Evolutionary conservation across 2,888 invertebrate genomes (phyloP), one percentile per base, ranked within the genome.

Genomic region (Epiblema foenella): DNA sequence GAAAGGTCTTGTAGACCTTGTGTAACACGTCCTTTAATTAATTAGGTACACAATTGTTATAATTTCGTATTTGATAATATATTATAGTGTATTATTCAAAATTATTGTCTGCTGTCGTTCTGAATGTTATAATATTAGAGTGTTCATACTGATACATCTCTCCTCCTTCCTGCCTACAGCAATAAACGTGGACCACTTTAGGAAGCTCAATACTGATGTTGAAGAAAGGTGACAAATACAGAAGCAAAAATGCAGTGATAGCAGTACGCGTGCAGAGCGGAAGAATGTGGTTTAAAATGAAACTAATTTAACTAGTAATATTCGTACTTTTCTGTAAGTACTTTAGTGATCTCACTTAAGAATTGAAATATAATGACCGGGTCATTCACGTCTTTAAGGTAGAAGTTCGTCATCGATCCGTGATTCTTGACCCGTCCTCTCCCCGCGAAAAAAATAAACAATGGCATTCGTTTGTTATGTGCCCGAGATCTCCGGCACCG

Each of bases 231-330:
- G 46, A 46, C 8, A 46, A 7, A 8, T 46, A 46, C 46, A 46
- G 46, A 46, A 46, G 46, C 46, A 46, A 46, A 46, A 46, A n/a
- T 46, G n/a, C 46, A 46, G 46, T 46, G 46, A 46, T 42, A 42
- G 42, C 12, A 15, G 15, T n/a, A n/a, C 42, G 42, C 15, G 46
- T 46, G 7, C 42, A 42, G 42, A 42, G 42, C 42, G 15, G 5
- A 15, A 15, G 42, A 42, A 42, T 15, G 15, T 42, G 15, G 4
- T 42, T 8, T 46, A 8, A 46, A 46, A 46, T 46, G 7, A 46
- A 46, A 46, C 46, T n/a, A 46, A n/a, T 46, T n/a, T 46, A n/a
- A 46, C 42, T 15, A 42, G 4, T 4, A 15, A 15, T 42, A 7
- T 2, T 42, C 42, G 42, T 42, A 42, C 15, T 42, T 5, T 15